Evolutionary conservation across 2,113 vertebrate species (phyloP).

Genomic region (Capreolus pygargus): DNA sequence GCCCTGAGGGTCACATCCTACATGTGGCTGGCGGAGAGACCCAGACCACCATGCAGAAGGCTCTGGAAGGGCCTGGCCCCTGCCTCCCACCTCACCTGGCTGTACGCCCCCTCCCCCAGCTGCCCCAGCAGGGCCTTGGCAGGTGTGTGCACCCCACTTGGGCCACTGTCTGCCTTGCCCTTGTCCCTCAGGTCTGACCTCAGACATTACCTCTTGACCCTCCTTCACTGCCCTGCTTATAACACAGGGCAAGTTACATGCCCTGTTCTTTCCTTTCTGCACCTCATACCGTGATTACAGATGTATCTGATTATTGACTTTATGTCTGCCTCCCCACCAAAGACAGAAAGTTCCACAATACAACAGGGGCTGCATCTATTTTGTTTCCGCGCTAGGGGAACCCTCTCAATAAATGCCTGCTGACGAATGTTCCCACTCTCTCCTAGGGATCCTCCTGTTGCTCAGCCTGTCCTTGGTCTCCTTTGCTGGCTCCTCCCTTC

Average conservation of each 20-base stretch:
- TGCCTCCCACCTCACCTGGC: background rate
- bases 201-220: background rate
- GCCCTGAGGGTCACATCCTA: background rate
- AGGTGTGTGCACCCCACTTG: background rate
- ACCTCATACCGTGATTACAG: background rate
- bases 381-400: background rate
- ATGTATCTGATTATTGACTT: background rate
- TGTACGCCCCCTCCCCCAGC: accelerated
- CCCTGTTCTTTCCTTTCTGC: background rate
- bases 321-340: background rate
- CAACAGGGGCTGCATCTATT: background rate
- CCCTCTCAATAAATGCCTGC: background rate
- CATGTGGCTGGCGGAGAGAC: background rate
- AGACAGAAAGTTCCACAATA: background rate
- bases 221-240: background rate
- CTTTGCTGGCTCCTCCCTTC: background rate
- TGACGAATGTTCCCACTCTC: background rate
- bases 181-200: background rate
- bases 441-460: background rate
- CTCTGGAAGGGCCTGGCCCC: background rate
- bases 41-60: background rate
- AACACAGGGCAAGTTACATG: no score
- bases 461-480: background rate
- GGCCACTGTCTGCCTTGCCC: background rate
- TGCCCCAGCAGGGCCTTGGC: no score